Base-by-base conservation (phyloP, 2,113 vertebrate species). In the Nettapus auritus region DNA sequence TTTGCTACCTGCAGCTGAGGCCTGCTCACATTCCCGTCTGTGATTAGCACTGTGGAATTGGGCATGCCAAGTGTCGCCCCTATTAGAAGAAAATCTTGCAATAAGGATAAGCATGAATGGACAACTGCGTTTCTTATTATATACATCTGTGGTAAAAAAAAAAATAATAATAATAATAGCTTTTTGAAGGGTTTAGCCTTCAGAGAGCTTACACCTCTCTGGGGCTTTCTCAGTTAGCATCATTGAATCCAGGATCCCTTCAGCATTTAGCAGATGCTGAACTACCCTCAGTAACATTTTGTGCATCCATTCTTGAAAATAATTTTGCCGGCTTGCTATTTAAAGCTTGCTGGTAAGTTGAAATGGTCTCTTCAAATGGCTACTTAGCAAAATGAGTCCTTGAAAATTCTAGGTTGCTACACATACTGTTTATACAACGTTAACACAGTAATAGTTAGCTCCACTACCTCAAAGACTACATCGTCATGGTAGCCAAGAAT, bases 281-380 rank as follows among this genome's bases (percentile, higher is more conserved):
- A 33, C 57, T 86, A 75, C 77, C 66, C 44, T 71, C 78, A 21
- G 25, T 63, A 75, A 63, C 7, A 10, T 78, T 71, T 66, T 79
- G 57, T 76, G 31, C 62, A 73, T 92, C 31, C 57, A 74, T 86
- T 93, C 66, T 79, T 90, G 67, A 88, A 85, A 91, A 76, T 57
- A 0, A 0, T 82, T 93, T 75, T 92, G 16, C 28, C n/a, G 2
- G 3, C 48, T 78, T 96, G 73, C 34, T 93, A 36, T 83, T 90
- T 88, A 62, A 67, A 57, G 20, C 40, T 90, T 89, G 28, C 28
- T 92, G 74, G 25, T 84, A n/a, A 33, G 4, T n/a, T 77, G 70
- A 36, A 85, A 11, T 11, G 34, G 31, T 44, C 31, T 40, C 50
- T 53, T 55, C 14, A 42, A 55, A 44, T 48, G 77, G 23, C 62